Percentiles rank a stretch among this genome's conserved stretches.
phyloP scores from a whole-genome alignment of 2,888 invertebrate genomes.

The Seira ritae region DNA sequence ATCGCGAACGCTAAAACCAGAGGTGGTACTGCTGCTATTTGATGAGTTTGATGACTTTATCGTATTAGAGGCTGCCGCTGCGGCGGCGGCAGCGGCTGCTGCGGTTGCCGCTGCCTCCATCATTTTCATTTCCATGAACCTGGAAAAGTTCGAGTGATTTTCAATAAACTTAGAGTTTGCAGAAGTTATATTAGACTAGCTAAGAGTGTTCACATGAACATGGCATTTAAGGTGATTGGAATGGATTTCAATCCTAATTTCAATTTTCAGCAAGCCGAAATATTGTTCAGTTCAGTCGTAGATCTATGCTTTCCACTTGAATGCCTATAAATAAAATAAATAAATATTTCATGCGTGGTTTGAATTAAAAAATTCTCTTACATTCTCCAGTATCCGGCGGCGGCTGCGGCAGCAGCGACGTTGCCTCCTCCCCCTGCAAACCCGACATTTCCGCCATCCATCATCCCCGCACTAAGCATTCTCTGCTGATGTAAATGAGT shows the following conservation, averaged over 20 bases:
- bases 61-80: constrained; percentile 56
- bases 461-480: constrained; percentile 27
- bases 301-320: neutral
- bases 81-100: constrained; percentile 69
- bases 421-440: constrained; percentile 10
- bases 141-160: too few relatives aligned
- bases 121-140: constrained; percentile 73
- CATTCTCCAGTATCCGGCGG: constrained; percentile 60
- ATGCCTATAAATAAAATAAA: too few relatives aligned
- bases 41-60: constrained; percentile 59
- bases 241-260: neutral
- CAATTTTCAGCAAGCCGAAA: neutral
- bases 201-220: too few relatives aligned
- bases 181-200: too few relatives aligned
- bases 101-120: constrained; percentile 72
- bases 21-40: constrained; percentile 26
- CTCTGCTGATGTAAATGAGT: constrained; percentile 23
- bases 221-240: neutral
- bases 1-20: constrained; percentile 81
- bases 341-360: neutral
- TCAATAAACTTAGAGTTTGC: too few relatives aligned
- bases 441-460: constrained; percentile 16
- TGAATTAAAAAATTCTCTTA: constrained; percentile 26
- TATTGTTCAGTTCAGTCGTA: neutral
- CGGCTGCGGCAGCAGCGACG: constrained; percentile 51